A percentile compares a stretch with the other conserved stretches of the same genome.
Conservation (phyloP, 2,113 vertebrate genomes). For the Scalopus aquaticus region DNA sequence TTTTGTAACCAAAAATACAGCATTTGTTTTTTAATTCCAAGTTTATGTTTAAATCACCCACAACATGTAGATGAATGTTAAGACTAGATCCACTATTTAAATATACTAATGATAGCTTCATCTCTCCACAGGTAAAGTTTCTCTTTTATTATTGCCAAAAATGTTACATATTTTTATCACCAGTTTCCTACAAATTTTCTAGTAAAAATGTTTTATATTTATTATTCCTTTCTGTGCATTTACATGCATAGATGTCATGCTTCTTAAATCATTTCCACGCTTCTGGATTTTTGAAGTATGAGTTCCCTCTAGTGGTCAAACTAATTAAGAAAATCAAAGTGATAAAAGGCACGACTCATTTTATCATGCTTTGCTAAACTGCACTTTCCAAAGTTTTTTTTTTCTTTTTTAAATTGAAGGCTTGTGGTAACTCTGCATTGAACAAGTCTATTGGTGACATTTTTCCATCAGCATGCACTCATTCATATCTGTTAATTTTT, state of each 20-base stretch:
- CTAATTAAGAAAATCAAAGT: neutral
- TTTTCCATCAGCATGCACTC: too few species aligned
- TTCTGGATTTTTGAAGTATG: neutral
- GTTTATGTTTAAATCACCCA: neutral
- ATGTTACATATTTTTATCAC: neutral
- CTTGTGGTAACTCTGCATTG: too few species aligned
- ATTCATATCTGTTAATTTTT: too few species aligned
- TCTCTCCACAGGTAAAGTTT: neutral
- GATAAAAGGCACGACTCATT: too few species aligned
- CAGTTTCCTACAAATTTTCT: neutral
- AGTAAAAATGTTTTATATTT: neutral
- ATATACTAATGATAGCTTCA: neutral
- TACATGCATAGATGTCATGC: neutral
- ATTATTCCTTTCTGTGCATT: neutral
- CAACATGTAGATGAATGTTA: neutral
- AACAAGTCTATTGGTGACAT: too few species aligned
- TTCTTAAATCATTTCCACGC: neutral
- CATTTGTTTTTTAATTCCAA: neutral
- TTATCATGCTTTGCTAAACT: too few species aligned
- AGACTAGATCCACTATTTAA: neutral
- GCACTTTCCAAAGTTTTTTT: too few species aligned
- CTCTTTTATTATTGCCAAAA: neutral
- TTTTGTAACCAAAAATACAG: neutral
- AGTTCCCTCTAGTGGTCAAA: conserved; percentile 40
- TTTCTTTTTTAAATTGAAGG: too few species aligned